Conservation (phyloP, 64 coral and sea anemone genomes). For the Actinia equina region DNA sequence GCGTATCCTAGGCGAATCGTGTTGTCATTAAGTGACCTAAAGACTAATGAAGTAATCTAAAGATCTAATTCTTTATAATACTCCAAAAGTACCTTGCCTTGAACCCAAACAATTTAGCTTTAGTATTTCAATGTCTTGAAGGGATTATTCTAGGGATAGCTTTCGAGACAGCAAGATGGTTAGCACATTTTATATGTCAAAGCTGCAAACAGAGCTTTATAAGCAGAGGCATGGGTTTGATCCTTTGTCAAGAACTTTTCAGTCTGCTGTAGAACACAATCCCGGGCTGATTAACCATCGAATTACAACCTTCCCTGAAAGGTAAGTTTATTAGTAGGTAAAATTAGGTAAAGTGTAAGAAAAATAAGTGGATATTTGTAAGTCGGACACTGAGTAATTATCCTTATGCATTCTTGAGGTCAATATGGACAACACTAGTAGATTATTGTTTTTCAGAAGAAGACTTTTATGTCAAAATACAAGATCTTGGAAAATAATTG, state of each 20-base stretch:
- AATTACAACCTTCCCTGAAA: conserved; percentile 65
- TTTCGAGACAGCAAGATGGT: conserved; percentile 36
- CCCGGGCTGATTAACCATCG: conserved; percentile 36
- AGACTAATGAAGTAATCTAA: neutral
- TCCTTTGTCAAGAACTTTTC: conserved; percentile 69
- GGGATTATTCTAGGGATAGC: neutral
- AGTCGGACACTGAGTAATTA: neutral
- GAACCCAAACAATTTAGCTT: neutral
- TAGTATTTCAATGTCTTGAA: neutral
- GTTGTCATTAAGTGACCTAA: conserved; percentile 20
- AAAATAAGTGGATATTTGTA: neutral
- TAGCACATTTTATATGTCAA: conserved; percentile 36
- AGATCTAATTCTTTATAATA: neutral
- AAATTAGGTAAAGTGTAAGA: neutral
- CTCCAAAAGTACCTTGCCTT: neutral
- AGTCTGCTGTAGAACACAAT: conserved; percentile 60
- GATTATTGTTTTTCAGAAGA: no score
- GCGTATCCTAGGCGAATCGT: conserved; percentile 68
- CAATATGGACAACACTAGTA: neutral
- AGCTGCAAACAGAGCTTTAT: conserved; percentile 68
- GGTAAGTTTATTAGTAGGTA: conserved; percentile 48
- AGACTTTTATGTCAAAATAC: neutral
- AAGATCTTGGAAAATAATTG: no score
- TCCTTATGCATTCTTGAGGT: neutral
- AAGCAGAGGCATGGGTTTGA: conserved; percentile 67